Conservation (phyloP, 2,113 vertebrate species). For the Hemibagrus wyckioides region DNA sequence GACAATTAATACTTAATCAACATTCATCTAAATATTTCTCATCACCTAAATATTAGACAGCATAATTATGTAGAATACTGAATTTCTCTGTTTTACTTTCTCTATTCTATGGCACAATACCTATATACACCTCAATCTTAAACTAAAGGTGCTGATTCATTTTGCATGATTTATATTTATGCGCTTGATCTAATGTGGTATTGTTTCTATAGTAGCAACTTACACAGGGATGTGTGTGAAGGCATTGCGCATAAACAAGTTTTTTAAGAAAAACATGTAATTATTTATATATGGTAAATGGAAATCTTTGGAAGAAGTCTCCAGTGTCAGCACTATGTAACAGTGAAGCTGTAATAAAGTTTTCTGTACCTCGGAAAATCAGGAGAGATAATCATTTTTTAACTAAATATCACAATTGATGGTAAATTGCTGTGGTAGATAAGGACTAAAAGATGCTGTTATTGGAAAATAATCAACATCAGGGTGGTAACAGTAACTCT, state of each 20-base stretch:
- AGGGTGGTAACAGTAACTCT: not conserved
- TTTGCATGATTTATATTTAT: too few species aligned
- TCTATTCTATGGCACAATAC: not conserved
- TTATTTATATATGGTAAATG: too few species aligned
- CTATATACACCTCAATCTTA: not conserved
- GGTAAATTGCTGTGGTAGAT: not conserved
- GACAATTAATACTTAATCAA: not conserved
- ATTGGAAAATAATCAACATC: not conserved
- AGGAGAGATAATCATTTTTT: not conserved
- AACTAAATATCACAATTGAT: not conserved
- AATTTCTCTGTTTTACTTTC: not conserved
- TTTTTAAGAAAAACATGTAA: not conserved
- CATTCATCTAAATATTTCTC: not conserved
- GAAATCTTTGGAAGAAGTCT: not conserved
- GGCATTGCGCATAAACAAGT: not conserved
- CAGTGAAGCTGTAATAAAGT: not conserved
- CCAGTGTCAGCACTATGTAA: not conserved
- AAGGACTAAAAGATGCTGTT: not conserved
- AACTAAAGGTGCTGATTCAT: not conserved
- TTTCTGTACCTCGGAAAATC: not conserved
- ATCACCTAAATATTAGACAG: not conserved
- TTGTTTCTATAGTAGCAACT: not conserved
- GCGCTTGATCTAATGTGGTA: not conserved
- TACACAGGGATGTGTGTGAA: not conserved
- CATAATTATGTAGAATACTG: not conserved